These are phyloP conservation scores for Rhyacophila evoluta DNA, from an alignment of 2,888 invertebrate genomes.

Conservation along the genomic window DNA sequence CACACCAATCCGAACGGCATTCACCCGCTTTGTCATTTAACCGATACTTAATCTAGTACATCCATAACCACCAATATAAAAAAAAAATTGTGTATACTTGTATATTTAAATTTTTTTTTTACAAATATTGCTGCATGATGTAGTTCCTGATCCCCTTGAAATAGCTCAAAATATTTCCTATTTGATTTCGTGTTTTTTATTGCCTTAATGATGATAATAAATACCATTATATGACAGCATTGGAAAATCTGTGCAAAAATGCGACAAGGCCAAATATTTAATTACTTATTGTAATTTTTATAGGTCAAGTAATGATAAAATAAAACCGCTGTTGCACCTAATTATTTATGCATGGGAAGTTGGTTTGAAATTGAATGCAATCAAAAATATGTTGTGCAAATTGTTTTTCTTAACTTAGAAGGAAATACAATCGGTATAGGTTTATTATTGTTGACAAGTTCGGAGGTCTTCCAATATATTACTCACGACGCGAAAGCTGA, in stretches of 20 bases:
- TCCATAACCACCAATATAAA: too few species aligned
- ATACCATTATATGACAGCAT: not conserved
- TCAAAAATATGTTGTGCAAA: not conserved
- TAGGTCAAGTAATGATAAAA: not conserved
- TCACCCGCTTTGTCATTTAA: too few species aligned
- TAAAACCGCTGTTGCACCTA: not conserved
- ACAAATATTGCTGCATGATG: too few species aligned
- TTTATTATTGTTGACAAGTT: slow-evolving; percentile 10
- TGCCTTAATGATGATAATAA: too few species aligned
- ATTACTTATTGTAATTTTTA: slow-evolving; percentile 1
- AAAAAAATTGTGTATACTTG: too few species aligned
- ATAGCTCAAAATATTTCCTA: too few species aligned
- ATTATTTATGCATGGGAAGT: not conserved
- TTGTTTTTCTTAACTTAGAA: not conserved
- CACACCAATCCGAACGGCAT: too few species aligned
- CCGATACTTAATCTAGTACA: too few species aligned
- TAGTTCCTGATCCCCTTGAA: too few species aligned
- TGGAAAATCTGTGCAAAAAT: slow-evolving; percentile 17
- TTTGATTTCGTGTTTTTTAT: too few species aligned
- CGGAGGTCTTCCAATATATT: not conserved
- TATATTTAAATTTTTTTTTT: too few species aligned
- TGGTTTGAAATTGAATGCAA: not conserved
- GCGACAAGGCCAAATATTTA: not conserved
- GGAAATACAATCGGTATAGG: not conserved
- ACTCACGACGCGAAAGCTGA: not conserved